A percentile compares a stretch with the other conserved stretches of the same genome.
Evolutionary conservation across 1,140 invertebrate species (phyloP).

Genomic region (Diachasmimorpha longicaudata): DNA sequence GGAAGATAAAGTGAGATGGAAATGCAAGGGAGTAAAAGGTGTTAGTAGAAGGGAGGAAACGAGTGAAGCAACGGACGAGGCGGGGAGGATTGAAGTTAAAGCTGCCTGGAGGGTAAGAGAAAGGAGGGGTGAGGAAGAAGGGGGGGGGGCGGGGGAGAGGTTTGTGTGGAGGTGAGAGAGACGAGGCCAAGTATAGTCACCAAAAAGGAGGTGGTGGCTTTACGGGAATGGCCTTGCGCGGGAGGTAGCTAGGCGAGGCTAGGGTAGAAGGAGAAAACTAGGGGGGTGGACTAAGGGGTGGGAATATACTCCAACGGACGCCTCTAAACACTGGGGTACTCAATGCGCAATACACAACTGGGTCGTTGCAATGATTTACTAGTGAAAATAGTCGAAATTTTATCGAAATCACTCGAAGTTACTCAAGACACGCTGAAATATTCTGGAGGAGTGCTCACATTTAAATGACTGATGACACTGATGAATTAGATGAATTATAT

Average conservation of each 20-base stretch:
- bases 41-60: slow-evolving; percentile 4
- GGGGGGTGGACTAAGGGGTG: slow-evolving; percentile 37
- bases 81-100: neutral
- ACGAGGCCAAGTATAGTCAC: slow-evolving; percentile 15
- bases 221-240: slow-evolving; percentile 46
- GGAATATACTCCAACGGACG: slow-evolving; percentile 25
- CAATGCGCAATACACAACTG: slow-evolving; percentile 47
- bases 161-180: neutral
- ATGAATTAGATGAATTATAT: neutral
- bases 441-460: slow-evolving; percentile 34
- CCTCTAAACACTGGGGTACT: slow-evolving; percentile 37
- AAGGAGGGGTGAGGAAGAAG: neutral
- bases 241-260: slow-evolving; percentile 25
- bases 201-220: slow-evolving; percentile 33
- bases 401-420: slow-evolving; percentile 37
- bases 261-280: slow-evolving; percentile 16
- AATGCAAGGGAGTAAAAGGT: slow-evolving; percentile 4
- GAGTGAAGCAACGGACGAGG: neutral
- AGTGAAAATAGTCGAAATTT: slow-evolving; percentile 10
- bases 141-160: neutral
- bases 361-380: slow-evolving; percentile 34
- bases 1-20: slow-evolving; percentile 31
- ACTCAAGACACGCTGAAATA: slow-evolving; percentile 38
- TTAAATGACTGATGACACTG: neutral
- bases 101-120: neutral